Evolutionary conservation across 2,113 vertebrate species (phyloP).

Genomic region (Microcebus ravelobensis): DNA sequence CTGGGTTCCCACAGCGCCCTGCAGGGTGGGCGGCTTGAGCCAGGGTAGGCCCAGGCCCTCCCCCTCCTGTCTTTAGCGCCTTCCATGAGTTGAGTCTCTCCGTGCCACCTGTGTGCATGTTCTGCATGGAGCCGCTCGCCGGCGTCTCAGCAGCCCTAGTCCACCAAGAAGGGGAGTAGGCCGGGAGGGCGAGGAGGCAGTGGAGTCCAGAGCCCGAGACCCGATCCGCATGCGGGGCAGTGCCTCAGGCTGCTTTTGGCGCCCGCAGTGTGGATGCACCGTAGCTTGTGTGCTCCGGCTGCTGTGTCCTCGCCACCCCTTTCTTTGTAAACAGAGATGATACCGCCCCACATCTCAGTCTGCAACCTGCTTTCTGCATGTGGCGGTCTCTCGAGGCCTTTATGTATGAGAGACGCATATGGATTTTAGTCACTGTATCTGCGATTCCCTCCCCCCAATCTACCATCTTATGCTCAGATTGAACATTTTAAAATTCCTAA

Average conservation of each 20-base stretch:
- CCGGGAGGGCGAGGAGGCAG: neutral
- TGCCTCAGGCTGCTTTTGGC: neutral
- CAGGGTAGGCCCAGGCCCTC: neutral
- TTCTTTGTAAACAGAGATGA: neutral
- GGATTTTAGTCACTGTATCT: neutral
- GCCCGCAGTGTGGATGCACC: fast-evolving
- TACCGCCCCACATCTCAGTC: neutral
- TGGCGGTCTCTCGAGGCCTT: neutral
- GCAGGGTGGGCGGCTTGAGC: neutral
- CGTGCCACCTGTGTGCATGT: fast-evolving
- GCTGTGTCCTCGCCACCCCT: neutral
- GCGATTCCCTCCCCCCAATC: neutral
- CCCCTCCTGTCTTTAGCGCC: neutral
- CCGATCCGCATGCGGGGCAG: too few species aligned
- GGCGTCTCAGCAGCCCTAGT: neutral
- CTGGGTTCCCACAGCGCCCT: neutral
- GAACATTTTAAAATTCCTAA: constrained; percentile 20
- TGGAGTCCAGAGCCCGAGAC: fast-evolving
- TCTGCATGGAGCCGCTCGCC: fast-evolving
- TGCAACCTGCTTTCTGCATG: neutral
- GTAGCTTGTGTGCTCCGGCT: fast-evolving
- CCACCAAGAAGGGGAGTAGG: fast-evolving
- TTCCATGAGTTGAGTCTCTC: neutral
- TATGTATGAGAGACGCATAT: neutral
- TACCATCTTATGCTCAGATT: neutral